Conservation (phyloP, 2,888 invertebrate species). For the Xylota sylvarum region DNA sequence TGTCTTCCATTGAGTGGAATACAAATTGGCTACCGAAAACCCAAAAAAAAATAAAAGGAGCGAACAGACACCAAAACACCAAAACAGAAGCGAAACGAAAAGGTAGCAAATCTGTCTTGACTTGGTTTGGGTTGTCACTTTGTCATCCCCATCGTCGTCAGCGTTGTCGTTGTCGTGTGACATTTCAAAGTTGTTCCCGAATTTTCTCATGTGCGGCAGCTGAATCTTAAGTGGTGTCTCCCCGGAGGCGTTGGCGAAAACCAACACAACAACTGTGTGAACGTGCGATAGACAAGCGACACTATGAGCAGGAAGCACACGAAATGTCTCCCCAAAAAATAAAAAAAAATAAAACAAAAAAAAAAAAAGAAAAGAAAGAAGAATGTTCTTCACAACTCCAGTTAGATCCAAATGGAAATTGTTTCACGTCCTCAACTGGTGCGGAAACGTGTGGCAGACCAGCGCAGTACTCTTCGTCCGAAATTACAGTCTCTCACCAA, state of each 20-base stretch:
- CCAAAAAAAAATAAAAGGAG: slow-evolving; percentile 21
- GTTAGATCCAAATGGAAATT: slow-evolving; percentile 67
- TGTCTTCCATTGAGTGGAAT: slow-evolving; percentile 73
- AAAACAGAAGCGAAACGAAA: slow-evolving; percentile 47
- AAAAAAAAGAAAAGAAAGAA: slow-evolving; percentile 34
- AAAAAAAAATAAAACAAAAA: no score
- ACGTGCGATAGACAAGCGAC: slow-evolving; percentile 43
- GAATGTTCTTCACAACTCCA: slow-evolving; percentile 36
- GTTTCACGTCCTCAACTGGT: slow-evolving; percentile 69
- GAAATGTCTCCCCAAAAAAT: slow-evolving; percentile 26
- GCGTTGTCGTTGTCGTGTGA: slow-evolving; percentile 65
- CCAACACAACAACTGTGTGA: slow-evolving; percentile 18
- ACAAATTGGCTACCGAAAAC: slow-evolving; percentile 74
- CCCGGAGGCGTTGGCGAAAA: slow-evolving; percentile 69
- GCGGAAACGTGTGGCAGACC: slow-evolving; percentile 68
- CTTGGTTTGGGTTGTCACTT: slow-evolving; percentile 71
- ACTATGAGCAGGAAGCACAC: slow-evolving; percentile 58
- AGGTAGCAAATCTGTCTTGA: slow-evolving; percentile 67
- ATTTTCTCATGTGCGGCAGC: slow-evolving; percentile 71
- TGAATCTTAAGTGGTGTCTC: slow-evolving; percentile 69
- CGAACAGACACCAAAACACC: slow-evolving; percentile 3
- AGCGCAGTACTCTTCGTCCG: slow-evolving; percentile 22
- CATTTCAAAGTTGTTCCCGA: slow-evolving; percentile 73
- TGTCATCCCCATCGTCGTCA: slow-evolving; percentile 64
- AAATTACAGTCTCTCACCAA: slow-evolving; percentile 48